A percentile compares a stretch with the other conserved stretches of the same genome.
Conservation (phyloP, 2,888 invertebrate species). For the Timandra comae region DNA sequence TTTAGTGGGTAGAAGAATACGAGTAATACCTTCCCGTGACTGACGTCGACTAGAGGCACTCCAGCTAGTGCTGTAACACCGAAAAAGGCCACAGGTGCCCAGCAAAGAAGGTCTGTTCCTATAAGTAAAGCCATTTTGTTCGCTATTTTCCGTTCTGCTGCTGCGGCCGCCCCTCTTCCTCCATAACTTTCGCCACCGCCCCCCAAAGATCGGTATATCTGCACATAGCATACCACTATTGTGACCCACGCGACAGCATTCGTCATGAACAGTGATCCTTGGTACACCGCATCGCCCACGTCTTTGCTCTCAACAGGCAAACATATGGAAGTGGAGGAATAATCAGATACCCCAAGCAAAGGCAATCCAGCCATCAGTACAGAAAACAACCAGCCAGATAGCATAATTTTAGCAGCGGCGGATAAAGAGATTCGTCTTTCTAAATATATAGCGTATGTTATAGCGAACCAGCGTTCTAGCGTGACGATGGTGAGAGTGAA, state of each 20-base stretch:
- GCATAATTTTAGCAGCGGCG: slow-evolving; percentile 85
- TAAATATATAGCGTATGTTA: slow-evolving; percentile 88
- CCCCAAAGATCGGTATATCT: slow-evolving; percentile 89
- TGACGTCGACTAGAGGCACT: slow-evolving; percentile 88
- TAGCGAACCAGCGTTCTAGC: slow-evolving; percentile 89
- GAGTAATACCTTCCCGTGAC: slow-evolving; percentile 86
- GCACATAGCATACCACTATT: slow-evolving; percentile 89
- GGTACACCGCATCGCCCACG: slow-evolving; percentile 82
- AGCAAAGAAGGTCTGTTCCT: slow-evolving; percentile 89
- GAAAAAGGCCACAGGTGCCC: slow-evolving; percentile 93
- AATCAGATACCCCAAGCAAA: slow-evolving; percentile 89
- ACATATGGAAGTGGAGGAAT: slow-evolving; percentile 91
- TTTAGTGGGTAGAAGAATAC: slow-evolving; percentile 95
- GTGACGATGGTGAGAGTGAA: slow-evolving; percentile 92
- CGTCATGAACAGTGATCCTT: slow-evolving; percentile 83
- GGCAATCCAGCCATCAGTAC: slow-evolving; percentile 87
- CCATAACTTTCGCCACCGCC: slow-evolving; percentile 83
- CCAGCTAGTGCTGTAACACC: slow-evolving; percentile 91
- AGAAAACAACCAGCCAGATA: slow-evolving; percentile 87
- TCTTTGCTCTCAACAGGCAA: slow-evolving; percentile 89
- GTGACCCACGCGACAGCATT: slow-evolving; percentile 89
- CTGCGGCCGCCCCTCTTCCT: slow-evolving; percentile 78
- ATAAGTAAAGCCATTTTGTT: slow-evolving; percentile 94
- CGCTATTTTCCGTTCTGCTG: slow-evolving; percentile 84
- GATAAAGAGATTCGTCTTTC: slow-evolving; percentile 86